A percentile compares a stretch with the other conserved stretches of the same genome.
These are phyloP conservation scores for Parazoanthus atlanticus DNA, from an alignment of 92 coral and sea anemone species.

Conservation along the genomic window DNA sequence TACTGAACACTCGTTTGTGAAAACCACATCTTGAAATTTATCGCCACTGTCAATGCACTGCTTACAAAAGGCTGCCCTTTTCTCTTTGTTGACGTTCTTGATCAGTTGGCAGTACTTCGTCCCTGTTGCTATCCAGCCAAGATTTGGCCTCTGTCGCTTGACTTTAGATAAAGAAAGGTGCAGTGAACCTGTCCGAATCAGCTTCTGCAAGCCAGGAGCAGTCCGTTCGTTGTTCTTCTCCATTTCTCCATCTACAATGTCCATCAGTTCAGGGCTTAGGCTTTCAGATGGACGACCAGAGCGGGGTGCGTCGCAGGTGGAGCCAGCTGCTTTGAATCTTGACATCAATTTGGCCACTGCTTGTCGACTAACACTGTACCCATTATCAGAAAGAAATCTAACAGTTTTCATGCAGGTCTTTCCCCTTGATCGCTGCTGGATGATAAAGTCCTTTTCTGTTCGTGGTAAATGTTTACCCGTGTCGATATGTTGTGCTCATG, in stretches of 20 bases:
- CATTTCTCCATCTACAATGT: conserved; percentile 35
- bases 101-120: conserved; percentile 60
- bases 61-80: conserved; percentile 31
- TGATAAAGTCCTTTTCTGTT: conserved; percentile 15
- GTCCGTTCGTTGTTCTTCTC: conserved; percentile 49
- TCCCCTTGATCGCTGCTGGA: conserved; percentile 5
- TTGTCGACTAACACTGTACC: conserved; percentile 2
- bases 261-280: conserved; percentile 11
- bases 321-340: not conserved
- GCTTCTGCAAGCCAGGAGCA: conserved; percentile 9
- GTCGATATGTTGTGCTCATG: too few relatives aligned
- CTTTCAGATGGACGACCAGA: conserved; percentile 30
- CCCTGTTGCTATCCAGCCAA: conserved; percentile 54
- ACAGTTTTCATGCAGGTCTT: not conserved
- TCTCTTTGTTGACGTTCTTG: conserved; percentile 30
- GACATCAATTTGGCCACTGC: not conserved
- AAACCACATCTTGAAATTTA: conserved; percentile 33
- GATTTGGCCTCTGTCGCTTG: conserved; percentile 20
- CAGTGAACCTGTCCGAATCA: conserved; percentile 7
- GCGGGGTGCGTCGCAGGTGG: conserved; percentile 5
- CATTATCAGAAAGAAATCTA: conserved; percentile 37
- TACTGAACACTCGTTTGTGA: conserved; percentile 39
- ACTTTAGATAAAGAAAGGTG: conserved; percentile 25
- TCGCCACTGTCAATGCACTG: conserved; percentile 2
- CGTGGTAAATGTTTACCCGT: not conserved